Base-by-base conservation (phyloP, 2,888 invertebrate genomes). In the Dichetophora obliterata region DNA sequence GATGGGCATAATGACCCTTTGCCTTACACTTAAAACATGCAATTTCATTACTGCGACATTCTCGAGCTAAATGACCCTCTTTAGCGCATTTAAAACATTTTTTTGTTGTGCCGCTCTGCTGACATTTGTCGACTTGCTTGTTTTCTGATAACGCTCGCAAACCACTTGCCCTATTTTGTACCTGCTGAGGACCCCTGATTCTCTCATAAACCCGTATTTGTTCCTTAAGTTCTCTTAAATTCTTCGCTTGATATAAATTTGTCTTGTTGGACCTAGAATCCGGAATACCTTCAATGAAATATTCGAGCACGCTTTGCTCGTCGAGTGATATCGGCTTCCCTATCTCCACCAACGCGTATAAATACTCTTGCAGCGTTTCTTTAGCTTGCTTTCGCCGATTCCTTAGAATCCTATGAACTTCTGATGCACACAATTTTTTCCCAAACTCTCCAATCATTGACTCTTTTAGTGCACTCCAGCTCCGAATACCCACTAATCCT, bases 361-460 rank as follows among this genome's bases (percentile, higher is more conserved):
- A 19, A 16, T 19, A 65, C 37, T 65, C 65, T 37, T 37, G 34
- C 14, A 14, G 27, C 5, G 61, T 27, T 24, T 61, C 24, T 16
- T 31, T 61, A 27, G 8, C 22, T 1, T 37, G 16, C 19, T 65
- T 65, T 11, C 65, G 14, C 5, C 65, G 14, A n/a, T 65, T 34
- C 22, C 37, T 65, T 19, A 65, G 37, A 37, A 65, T 65, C n/a
- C 65, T 14, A 37, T 65, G 65, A 34, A 65, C n/a, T 65, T 65
- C 65, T 5, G 31, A 74, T 22, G 77, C 65, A 4, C 11, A 75
- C 0, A 78, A 11, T n/a, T 71, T 72, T 57, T 61, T 31, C 5
- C 57, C 50, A 68, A 79, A 80, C 57, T 79, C 77, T 0, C 76
- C 70, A 11, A n/a, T n/a, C n/a, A 66, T n/a, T 37, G 74, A 14